Evolutionary conservation across 1,140 invertebrate species (phyloP).

Genomic region (Eubasilissa regina): DNA sequence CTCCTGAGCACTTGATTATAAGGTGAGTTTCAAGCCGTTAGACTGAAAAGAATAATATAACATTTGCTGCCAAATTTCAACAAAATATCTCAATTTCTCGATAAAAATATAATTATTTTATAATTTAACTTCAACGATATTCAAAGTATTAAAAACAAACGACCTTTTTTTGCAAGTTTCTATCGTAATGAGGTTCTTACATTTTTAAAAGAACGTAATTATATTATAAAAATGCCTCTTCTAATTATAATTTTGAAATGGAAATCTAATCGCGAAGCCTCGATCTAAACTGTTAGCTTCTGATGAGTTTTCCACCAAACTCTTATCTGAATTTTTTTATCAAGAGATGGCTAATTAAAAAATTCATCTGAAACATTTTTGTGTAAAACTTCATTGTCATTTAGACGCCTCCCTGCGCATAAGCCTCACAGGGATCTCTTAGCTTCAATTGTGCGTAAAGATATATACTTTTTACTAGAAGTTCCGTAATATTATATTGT

Average conservation of each 20-base stretch:
- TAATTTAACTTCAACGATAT: too few species aligned
- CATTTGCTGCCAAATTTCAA: too few species aligned
- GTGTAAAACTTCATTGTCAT: conserved; percentile 44
- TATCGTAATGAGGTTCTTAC: too few species aligned
- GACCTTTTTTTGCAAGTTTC: too few species aligned
- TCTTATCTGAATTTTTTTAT: conserved; percentile 23
- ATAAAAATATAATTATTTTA: too few species aligned
- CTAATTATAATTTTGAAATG: not conserved
- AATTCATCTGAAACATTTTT: conserved; percentile 33
- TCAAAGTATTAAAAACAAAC: too few species aligned
- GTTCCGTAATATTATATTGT: not conserved
- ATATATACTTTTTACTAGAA: not conserved
- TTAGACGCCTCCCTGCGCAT: conserved; percentile 2
- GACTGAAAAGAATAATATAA: too few species aligned
- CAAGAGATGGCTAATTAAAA: conserved; percentile 54
- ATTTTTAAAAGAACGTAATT: too few species aligned
- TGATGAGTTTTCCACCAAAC: not conserved
- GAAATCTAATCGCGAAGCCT: not conserved
- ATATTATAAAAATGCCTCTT: too few species aligned
- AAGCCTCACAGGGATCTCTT: not conserved
- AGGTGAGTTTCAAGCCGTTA: too few species aligned
- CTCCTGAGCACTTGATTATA: too few species aligned
- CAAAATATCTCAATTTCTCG: too few species aligned
- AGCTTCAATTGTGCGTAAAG: not conserved
- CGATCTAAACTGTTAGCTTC: not conserved